Evolutionary conservation across 2,888 invertebrate genomes (phyloP), one percentile per base, ranked within the genome.

Genomic region (Labia minor): DNA sequence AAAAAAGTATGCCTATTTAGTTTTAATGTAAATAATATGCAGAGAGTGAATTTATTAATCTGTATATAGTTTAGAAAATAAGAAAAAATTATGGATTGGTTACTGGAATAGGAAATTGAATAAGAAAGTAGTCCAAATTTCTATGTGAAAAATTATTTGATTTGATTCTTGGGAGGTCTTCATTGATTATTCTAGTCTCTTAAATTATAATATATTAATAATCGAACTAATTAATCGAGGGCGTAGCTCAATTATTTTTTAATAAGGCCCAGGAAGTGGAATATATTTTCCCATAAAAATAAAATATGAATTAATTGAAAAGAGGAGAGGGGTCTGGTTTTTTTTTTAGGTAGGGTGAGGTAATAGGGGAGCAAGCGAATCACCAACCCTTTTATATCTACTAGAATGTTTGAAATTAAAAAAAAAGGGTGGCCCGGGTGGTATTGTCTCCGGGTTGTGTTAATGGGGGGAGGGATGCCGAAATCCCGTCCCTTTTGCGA

Each of bases 251-350:
- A 11, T 49, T 49, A n/a, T n/a, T 16, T 49, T 49, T 49, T 49
- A 49, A 49, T 49, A 49, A 49, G 49, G n/a, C 16, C 49, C 16
- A 49, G 49, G 49, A 49, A 49, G 49, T 49, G 49, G 49, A 49
- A 49, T 4, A 49, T 49, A 49, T 49, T 49, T 49, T 49, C 49
- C 49, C 49, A 49, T 49, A 49, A 49, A 49, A n/a, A 16, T 4
- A 49, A 49, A 49, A 49, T 49, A 49, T 49, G 49, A 49, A 49
- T 49, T 49, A 49, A 49, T 49, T 49, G 49, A 49, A 49, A 49
- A 49, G 14, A 6, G 8, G 26, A 26, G n/a, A 33, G n/a, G 14
- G 49, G 49, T 3, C 49, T 4, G n/a, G 49, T 49, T 49, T 49
- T 33, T 33, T 33, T n/a, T n/a, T n/a, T n/a, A n/a, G 26, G 26